Evolutionary conservation across 2,113 vertebrate species (phyloP).

Genomic region (Lethenteron camtschaticum): DNA sequence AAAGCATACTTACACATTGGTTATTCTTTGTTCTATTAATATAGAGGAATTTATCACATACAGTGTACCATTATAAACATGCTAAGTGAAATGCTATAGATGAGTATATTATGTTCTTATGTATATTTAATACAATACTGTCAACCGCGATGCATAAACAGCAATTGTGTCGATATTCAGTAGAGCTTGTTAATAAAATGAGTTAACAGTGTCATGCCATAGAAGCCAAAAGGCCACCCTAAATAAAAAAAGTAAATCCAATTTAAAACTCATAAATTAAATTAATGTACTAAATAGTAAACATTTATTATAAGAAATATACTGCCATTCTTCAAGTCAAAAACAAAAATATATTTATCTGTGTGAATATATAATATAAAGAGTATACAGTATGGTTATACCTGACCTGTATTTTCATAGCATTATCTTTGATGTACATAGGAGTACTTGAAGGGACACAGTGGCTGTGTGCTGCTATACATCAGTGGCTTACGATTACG

Average conservation of each 20-base stretch:
- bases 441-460: too few species aligned
- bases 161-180: constrained; percentile 1
- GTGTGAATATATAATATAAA: constrained; percentile 6
- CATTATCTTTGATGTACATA: too few species aligned
- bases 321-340: constrained; percentile 6
- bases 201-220: constrained; percentile 6
- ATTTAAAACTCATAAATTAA: constrained; percentile 1
- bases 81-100: constrained; percentile 5
- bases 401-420: too few species aligned
- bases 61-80: constrained; percentile 6
- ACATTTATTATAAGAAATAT: constrained; percentile 6
- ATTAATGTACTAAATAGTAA: constrained; percentile 6
- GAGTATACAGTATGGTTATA: neutral
- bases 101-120: constrained; percentile 4
- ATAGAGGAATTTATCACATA: constrained; percentile 4
- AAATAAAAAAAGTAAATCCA: constrained; percentile 4
- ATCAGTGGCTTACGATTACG: constrained; percentile 22
- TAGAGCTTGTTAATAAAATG: constrained; percentile 4
- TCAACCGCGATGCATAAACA: neutral
- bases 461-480: too few species aligned
- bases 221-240: constrained; percentile 3
- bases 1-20: too few species aligned
- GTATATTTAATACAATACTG: neutral
- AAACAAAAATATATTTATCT: constrained; percentile 6
- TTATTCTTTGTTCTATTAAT: constrained; percentile 5